Conservation (phyloP, 2,888 invertebrate species). For the Frankliniella intonsa region DNA sequence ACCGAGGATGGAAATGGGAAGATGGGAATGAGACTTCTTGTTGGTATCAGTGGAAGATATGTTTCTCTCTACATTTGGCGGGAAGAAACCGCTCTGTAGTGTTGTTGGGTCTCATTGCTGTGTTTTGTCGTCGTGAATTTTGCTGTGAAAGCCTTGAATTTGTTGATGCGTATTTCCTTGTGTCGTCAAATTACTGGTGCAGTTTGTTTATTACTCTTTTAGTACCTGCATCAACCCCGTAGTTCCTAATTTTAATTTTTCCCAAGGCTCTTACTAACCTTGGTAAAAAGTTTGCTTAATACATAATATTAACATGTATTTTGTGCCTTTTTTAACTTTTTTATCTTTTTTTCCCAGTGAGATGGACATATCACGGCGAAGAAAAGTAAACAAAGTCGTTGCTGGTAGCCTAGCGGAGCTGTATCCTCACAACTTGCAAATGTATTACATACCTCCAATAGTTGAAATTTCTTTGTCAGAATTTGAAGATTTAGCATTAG, state of each 20-base stretch:
- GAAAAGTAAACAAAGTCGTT: background rate
- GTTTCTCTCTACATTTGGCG: too few species aligned
- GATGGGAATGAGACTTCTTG: too few species aligned
- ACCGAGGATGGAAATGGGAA: too few species aligned
- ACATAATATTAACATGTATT: background rate
- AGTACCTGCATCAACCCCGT: too few species aligned
- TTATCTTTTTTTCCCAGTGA: background rate
- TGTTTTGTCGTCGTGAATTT: too few species aligned
- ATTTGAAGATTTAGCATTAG: conserved; percentile 82
- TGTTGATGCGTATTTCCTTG: background rate
- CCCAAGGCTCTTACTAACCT: too few species aligned
- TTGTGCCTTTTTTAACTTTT: background rate
- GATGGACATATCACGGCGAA: background rate
- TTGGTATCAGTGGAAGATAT: too few species aligned
- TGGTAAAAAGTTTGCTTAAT: background rate
- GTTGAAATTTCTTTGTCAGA: conserved; percentile 71
- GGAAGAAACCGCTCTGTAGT: too few species aligned
- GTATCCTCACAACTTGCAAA: conserved; percentile 71
- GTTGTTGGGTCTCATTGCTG: too few species aligned
- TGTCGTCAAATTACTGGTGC: background rate
- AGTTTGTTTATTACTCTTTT: too few species aligned
- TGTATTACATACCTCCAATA: conserved; percentile 72
- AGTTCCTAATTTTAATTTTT: too few species aligned
- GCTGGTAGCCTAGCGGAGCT: background rate
- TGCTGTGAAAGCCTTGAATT: background rate